These are phyloP conservation scores for Pseudochirops cupreus DNA, from an alignment of 2,797 vertebrate genomes.

Conservation along the genomic window DNA sequence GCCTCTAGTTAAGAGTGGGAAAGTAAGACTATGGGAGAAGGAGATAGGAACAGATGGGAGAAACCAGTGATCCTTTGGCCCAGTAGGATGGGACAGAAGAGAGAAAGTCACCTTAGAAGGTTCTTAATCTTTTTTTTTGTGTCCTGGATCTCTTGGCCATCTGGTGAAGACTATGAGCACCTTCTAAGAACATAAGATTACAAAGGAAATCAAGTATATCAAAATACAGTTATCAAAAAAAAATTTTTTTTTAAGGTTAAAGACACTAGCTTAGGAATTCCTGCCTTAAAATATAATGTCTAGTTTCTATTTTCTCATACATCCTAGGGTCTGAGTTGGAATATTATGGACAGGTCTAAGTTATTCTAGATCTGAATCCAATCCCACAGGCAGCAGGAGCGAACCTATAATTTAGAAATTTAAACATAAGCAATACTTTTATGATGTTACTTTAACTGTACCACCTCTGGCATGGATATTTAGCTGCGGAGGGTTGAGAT, in stretches of 20 bases:
- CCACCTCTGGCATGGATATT: not conserved
- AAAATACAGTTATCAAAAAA: not conserved
- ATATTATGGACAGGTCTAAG: not conserved
- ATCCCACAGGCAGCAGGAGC: not conserved
- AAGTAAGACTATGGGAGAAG: not conserved
- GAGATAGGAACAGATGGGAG: not conserved
- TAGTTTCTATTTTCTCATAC: not conserved
- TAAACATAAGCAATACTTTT: constrained; percentile 8
- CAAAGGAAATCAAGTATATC: not conserved
- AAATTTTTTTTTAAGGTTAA: not conserved
- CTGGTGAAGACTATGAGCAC: not conserved
- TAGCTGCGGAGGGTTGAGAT: not conserved
- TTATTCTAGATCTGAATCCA: not conserved
- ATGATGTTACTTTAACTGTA: not conserved
- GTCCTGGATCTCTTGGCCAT: not conserved
- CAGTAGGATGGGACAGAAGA: not conserved
- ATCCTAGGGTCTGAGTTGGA: not conserved
- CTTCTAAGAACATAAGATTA: not conserved
- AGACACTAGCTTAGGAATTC: not conserved
- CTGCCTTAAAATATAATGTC: not conserved
- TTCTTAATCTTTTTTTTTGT: not conserved
- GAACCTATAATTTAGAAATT: not conserved
- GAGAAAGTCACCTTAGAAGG: not conserved
- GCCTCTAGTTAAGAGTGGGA: not conserved
- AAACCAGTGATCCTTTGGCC: rapidly evolving